These are phyloP conservation scores for Amiota communis DNA, from an alignment of 2,888 invertebrate species.

Conservation along the genomic window DNA sequence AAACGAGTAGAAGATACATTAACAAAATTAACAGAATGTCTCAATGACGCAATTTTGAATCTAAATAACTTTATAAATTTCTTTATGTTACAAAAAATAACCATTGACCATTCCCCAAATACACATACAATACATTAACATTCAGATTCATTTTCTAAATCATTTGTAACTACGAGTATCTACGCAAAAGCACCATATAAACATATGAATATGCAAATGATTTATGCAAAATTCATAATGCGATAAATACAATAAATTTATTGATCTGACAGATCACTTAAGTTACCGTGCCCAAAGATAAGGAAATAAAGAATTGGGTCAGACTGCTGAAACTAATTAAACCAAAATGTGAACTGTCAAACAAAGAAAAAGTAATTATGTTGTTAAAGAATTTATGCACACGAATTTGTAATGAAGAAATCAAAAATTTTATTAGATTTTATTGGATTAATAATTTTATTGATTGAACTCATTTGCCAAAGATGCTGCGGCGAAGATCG, in stretches of 20 bases:
- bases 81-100: no score
- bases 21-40: no score
- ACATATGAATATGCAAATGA: background rate
- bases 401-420: background rate
- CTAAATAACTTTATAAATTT: no score
- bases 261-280: constrained; percentile 54
- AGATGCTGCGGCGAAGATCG: background rate
- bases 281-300: constrained; percentile 19
- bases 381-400: constrained; percentile 40
- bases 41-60: no score
- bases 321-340: constrained; percentile 33
- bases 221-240: no score
- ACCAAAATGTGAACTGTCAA: background rate
- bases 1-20: no score
- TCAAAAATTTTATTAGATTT: background rate
- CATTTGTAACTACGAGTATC: no score
- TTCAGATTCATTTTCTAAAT: no score
- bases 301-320: constrained; percentile 47
- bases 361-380: constrained; percentile 13
- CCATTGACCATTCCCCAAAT: no score
- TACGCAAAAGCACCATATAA: background rate
- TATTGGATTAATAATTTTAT: constrained; percentile 6
- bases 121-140: no score
- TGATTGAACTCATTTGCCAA: constrained; percentile 43
- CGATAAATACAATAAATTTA: no score